Evolutionary conservation across 1,140 invertebrate genomes (phyloP), one percentile per base, ranked within the genome.

Genomic region (Anadara kagoshimensis): DNA sequence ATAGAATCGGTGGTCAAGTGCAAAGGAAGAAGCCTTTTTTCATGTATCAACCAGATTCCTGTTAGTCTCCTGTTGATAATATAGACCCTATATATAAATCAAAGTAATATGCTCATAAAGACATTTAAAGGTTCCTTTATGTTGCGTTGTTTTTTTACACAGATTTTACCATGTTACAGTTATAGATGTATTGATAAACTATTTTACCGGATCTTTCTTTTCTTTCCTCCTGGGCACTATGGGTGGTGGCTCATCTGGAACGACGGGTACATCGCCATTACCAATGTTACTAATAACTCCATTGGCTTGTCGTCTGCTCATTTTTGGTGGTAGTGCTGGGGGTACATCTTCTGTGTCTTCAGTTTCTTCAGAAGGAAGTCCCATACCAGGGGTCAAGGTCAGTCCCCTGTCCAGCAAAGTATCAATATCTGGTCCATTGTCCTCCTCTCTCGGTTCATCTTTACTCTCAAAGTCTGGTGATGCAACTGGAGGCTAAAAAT

Each of bases 271-370:
- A 41, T 54, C 53, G 14, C 71, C 67, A 68, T 82, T 80, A 18
- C 68, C 71, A 18, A 84, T 58, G 20, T 82, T 80, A 20, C 45
- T 45, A 12, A 77, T 62, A 0, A 74, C 68, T 1, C 86, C 85
- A 71, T 86, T 87, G 18, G 76, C 67, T 24, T 81, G 65, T 43
- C 65, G 62, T 41, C 64, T 72, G 45, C 77, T 78, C 61, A 78
- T 63, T 78, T 88, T 88, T 18, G 88, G 85, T 20, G 86, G 85
- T 24, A 88, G 65, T n/a, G 73, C 81, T 41, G 86, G 87, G 0
- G 87, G 86, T 22, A 12, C 65, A 18, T 83, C 79, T 12, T 76
- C 70, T 22, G 69, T 70, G 7, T 29, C 59, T 61, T 69, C 79
- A 56, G n/a, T n/a, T n/a, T n/a, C n/a, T 43, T 69, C 79, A 56